Evolutionary conservation across 2,888 invertebrate species (phyloP).

Genomic region (Nymphalis polychloros): DNA sequence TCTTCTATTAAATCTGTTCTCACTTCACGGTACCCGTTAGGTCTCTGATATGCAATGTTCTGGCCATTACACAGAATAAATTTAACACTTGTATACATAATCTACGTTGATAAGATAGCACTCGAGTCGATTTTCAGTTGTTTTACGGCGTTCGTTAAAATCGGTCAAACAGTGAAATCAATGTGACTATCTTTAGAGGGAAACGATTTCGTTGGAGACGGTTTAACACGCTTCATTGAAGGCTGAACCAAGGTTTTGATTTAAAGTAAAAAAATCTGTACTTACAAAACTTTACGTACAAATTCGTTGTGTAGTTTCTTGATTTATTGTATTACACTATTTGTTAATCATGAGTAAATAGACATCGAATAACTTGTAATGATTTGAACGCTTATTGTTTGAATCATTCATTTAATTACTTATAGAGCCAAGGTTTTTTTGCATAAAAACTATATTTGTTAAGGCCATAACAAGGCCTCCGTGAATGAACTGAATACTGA

Average conservation of each 20-base stretch:
- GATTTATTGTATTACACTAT: slow-evolving; percentile 24
- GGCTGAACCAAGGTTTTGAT: slow-evolving; percentile 49
- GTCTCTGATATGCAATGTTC: slow-evolving; percentile 65
- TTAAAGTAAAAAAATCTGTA: slow-evolving; percentile 38
- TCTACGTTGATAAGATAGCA: slow-evolving; percentile 75
- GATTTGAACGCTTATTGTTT: slow-evolving; percentile 35
- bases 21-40: slow-evolving; percentile 52
- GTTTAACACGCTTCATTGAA: slow-evolving; percentile 47
- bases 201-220: slow-evolving; percentile 36
- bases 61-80: slow-evolving; percentile 68
- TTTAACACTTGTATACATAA: slow-evolving; percentile 77
- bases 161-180: slow-evolving; percentile 31
- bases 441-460: slow-evolving; percentile 37
- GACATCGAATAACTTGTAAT: slow-evolving; percentile 24
- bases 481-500: slow-evolving; percentile 36
- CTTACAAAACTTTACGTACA: slow-evolving; percentile 48
- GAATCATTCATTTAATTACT: slow-evolving; percentile 41
- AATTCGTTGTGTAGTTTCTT: slow-evolving; percentile 27
- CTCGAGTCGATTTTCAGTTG: slow-evolving; percentile 43
- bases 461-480: slow-evolving; percentile 37
- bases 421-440: slow-evolving; percentile 40
- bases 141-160: slow-evolving; percentile 38
- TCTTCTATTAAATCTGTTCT: slow-evolving; percentile 42
- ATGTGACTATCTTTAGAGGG: slow-evolving; percentile 10
- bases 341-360: slow-evolving; percentile 25